These are phyloP conservation scores for Lasioglossum morio DNA, from an alignment of 2,888 invertebrate genomes.

Conservation along the genomic window DNA sequence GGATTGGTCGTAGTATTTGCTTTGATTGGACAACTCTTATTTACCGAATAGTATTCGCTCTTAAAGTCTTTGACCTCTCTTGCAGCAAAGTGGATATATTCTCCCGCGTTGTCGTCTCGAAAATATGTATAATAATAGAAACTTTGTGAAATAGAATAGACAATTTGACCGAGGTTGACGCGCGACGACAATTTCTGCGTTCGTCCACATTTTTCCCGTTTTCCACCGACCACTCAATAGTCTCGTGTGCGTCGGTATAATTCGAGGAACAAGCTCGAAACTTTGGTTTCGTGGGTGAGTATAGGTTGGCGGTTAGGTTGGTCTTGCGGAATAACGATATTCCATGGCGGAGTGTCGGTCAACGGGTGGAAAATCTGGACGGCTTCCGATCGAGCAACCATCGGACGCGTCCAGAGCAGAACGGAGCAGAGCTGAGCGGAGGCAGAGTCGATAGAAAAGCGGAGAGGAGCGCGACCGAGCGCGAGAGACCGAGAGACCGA, in stretches of 20 bases:
- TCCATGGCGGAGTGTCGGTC: neutral
- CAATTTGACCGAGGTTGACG: neutral
- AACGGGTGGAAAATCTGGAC: neutral
- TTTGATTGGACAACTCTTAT: neutral
- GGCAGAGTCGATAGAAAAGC: constrained; percentile 5
- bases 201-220: neutral
- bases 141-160: too few relatives aligned
- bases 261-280: neutral
- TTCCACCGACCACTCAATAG: too few relatives aligned
- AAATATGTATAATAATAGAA: neutral
- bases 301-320: constrained; percentile 1
- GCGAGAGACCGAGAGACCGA: neutral
- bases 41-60: too few relatives aligned
- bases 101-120: neutral
- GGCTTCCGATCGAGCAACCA: constrained; percentile 9
- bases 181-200: neutral
- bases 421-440: neutral
- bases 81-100: too few relatives aligned
- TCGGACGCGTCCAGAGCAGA: neutral
- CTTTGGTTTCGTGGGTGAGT: neutral
- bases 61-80: too few relatives aligned
- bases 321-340: neutral
- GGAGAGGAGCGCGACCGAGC: neutral
- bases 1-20: too few relatives aligned
- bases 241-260: neutral